phyloP scores from a whole-genome alignment of 2,888 invertebrate species.

The Ethmia dodecea region DNA sequence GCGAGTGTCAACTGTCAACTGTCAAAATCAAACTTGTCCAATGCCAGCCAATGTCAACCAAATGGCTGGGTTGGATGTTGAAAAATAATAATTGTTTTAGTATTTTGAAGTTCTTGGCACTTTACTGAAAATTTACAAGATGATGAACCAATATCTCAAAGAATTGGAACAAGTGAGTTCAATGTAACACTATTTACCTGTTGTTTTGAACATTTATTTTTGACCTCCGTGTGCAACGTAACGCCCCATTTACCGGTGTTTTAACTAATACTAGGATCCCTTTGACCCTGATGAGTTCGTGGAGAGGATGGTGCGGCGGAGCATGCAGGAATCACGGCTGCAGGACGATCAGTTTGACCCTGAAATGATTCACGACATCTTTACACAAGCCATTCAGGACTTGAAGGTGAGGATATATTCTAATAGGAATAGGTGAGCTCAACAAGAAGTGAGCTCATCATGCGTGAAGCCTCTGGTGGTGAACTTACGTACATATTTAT shows the following conservation, averaged over 20 bases:
- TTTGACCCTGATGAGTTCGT: slow-evolving; percentile 99
- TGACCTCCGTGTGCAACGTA: neutral
- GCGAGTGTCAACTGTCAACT: no score
- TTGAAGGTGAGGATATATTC: slow-evolving; percentile 59
- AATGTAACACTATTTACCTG: neutral
- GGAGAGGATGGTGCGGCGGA: slow-evolving; percentile 96
- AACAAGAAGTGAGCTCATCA: no score
- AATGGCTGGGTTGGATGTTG: no score
- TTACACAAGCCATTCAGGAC: slow-evolving; percentile 94
- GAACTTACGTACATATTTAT: no score
- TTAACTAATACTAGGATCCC: slow-evolving; percentile 84
- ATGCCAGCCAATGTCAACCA: no score
- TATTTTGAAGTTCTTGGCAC: neutral
- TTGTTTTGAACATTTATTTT: neutral
- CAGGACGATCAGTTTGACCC: slow-evolving; percentile 86
- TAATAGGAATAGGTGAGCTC: no score
- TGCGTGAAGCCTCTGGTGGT: no score
- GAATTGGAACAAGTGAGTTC: slow-evolving; percentile 87
- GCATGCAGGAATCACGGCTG: slow-evolving; percentile 86
- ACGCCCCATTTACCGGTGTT: slow-evolving; percentile 4
- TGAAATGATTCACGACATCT: slow-evolving; percentile 91
- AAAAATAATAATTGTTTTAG: neutral
- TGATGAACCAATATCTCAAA: slow-evolving; percentile 93
- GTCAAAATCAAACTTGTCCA: no score
- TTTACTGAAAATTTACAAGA: slow-evolving; percentile 63